These are phyloP conservation scores for Drosophila quadrilineata DNA, from an alignment of 1,140 invertebrate genomes.

Conservation along the genomic window DNA sequence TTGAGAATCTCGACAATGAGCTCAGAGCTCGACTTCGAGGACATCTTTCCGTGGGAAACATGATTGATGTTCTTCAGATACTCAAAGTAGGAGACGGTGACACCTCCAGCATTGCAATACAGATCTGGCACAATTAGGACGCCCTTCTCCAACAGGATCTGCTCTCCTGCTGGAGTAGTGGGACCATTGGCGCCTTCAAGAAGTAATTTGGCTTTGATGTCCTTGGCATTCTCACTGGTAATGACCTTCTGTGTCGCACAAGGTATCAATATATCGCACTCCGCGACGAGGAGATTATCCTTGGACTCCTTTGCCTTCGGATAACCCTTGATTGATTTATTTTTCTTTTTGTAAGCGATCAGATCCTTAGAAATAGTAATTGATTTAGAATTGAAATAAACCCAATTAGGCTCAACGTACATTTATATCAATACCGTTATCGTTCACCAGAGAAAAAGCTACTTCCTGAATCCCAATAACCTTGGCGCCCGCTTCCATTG, in stretches of 20 bases:
- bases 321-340: slow-evolving; percentile 89
- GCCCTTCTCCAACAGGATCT: slow-evolving; percentile 87
- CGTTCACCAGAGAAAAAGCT: slow-evolving; percentile 87
- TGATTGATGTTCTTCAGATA: slow-evolving; percentile 96
- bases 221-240: slow-evolving; percentile 87
- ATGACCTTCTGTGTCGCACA: slow-evolving; percentile 93
- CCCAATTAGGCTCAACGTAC: slow-evolving; percentile 78
- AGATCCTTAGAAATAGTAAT: slow-evolving; percentile 37
- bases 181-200: slow-evolving; percentile 94
- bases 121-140: slow-evolving; percentile 93
- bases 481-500: slow-evolving; percentile 89
- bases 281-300: slow-evolving; percentile 86
- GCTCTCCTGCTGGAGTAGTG: slow-evolving; percentile 91
- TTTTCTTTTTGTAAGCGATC: slow-evolving; percentile 49
- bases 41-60: slow-evolving; percentile 92
- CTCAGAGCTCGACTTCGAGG: slow-evolving; percentile 82
- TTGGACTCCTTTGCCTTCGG: slow-evolving; percentile 86
- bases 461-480: slow-evolving; percentile 91
- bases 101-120: slow-evolving; percentile 92
- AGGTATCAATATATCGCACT: slow-evolving; percentile 93
- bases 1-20: slow-evolving; percentile 57
- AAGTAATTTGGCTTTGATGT: slow-evolving; percentile 88
- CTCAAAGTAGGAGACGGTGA: slow-evolving; percentile 96
- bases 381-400: background rate
- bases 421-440: slow-evolving; percentile 90